A percentile compares a stretch with the other conserved stretches of the same genome.
These are phyloP conservation scores for Pangasius larnaudii DNA, from an alignment of 2,797 vertebrate species.

Conservation along the genomic window DNA sequence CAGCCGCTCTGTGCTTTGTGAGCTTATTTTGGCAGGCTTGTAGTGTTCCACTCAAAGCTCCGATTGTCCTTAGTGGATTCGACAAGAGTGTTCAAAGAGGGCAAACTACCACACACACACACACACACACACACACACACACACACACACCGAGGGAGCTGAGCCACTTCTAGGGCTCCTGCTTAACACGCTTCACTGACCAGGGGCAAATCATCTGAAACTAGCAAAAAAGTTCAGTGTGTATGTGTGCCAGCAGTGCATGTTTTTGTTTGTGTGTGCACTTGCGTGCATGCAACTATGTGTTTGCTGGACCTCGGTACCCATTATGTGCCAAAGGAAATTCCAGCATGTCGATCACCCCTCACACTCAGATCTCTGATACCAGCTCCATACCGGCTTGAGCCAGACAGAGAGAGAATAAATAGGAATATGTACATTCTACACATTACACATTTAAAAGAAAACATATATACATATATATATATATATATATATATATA, in stretches of 20 bases:
- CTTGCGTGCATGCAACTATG: background rate
- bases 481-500: too few species aligned
- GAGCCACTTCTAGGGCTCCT: constrained; percentile 28
- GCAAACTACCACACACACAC: constrained; percentile 69
- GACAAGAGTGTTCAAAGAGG: constrained; percentile 76
- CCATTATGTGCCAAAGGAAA: constrained; percentile 55
- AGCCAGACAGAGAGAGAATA: background rate
- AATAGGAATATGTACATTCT: background rate
- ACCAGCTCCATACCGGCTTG: constrained; percentile 30
- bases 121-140: constrained; percentile 10
- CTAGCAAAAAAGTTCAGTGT: constrained; percentile 18
- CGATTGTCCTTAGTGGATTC: constrained; percentile 77
- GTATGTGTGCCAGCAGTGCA: constrained; percentile 27
- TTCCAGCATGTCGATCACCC: constrained; percentile 56
- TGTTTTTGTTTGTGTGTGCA: constrained; percentile 34
- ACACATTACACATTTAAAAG: too few species aligned
- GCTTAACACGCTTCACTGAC: constrained; percentile 39
- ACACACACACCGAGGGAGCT: background rate
- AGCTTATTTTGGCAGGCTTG: constrained; percentile 57
- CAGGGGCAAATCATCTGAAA: constrained; percentile 37
- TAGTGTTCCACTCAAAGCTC: constrained; percentile 76
- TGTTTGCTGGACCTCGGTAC: constrained; percentile 11
- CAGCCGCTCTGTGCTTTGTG: constrained; percentile 41
- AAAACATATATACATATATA: background rate
- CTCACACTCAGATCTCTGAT: constrained; percentile 50